These are phyloP conservation scores for Cyprinodon brontotheroides DNA, from an alignment of 2,113 vertebrate species.

Conservation along the genomic window DNA sequence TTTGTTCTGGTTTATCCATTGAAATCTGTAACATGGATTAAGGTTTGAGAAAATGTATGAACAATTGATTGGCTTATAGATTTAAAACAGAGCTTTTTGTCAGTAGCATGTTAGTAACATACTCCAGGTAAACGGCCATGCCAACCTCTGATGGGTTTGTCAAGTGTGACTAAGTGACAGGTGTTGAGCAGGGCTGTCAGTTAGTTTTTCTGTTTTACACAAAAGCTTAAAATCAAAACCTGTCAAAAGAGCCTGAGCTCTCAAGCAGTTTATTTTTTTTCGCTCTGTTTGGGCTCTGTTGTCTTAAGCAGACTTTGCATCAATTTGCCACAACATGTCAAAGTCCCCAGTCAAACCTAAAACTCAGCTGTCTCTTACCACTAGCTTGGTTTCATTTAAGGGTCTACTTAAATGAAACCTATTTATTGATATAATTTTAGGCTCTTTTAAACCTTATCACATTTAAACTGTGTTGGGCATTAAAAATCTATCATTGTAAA, in stretches of 20 bases:
- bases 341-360: slow-evolving; percentile 6
- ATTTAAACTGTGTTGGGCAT: not conserved
- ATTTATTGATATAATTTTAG: slow-evolving; percentile 2
- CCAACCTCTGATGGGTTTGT: not conserved
- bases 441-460: not conserved
- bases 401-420: not conserved
- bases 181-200: slow-evolving; percentile 2
- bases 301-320: not conserved
- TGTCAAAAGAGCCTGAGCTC: not conserved
- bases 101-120: not conserved
- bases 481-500: not conserved
- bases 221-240: slow-evolving; percentile 9
- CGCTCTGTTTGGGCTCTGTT: not conserved
- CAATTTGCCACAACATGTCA: not conserved
- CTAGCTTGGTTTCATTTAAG: slow-evolving; percentile 1
- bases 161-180: slow-evolving; percentile 7
- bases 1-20: too few relatives aligned
- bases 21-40: too few relatives aligned
- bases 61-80: too few relatives aligned
- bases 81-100: not conserved
- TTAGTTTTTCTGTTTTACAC: slow-evolving; percentile 2
- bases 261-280: not conserved
- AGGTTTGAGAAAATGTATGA: too few relatives aligned
- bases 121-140: not conserved
- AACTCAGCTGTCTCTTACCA: not conserved